Conservation (phyloP, 2,113 vertebrate species). For the Hypocryptadius cinnamomeus region DNA sequence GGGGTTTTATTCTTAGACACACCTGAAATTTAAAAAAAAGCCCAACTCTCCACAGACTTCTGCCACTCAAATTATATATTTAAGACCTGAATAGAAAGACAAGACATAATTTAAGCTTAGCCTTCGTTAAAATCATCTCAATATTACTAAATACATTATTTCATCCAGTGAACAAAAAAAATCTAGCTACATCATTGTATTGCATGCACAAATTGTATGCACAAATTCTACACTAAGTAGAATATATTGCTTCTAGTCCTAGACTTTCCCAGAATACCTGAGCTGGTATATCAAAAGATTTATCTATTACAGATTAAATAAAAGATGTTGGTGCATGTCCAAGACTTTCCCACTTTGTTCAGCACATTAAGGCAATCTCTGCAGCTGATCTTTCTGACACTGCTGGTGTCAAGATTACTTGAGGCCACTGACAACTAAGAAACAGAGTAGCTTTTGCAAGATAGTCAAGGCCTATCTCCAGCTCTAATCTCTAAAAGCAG, state of each 20-base stretch:
- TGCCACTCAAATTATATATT: neutral
- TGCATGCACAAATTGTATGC: neutral
- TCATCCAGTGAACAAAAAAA: neutral
- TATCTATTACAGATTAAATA: neutral
- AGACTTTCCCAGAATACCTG: neutral
- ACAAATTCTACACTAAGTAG: neutral
- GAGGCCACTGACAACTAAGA: neutral
- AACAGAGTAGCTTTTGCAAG: neutral
- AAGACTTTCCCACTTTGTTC: neutral
- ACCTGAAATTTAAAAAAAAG: neutral
- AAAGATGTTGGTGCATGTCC: neutral
- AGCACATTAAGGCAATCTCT: neutral
- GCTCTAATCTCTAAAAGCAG: neutral
- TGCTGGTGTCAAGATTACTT: neutral
- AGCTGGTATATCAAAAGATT: neutral
- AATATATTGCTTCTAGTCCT: neutral
- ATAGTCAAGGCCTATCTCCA: neutral
- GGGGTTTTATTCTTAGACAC: neutral
- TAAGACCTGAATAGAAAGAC: neutral
- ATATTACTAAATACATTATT: neutral
- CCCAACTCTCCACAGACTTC: neutral
- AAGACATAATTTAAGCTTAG: neutral
- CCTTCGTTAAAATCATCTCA: neutral
- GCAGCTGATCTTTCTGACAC: neutral
- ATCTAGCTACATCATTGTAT: neutral